Conservation (phyloP, 2,888 invertebrate species). For the Scaeva pyrastri region DNA sequence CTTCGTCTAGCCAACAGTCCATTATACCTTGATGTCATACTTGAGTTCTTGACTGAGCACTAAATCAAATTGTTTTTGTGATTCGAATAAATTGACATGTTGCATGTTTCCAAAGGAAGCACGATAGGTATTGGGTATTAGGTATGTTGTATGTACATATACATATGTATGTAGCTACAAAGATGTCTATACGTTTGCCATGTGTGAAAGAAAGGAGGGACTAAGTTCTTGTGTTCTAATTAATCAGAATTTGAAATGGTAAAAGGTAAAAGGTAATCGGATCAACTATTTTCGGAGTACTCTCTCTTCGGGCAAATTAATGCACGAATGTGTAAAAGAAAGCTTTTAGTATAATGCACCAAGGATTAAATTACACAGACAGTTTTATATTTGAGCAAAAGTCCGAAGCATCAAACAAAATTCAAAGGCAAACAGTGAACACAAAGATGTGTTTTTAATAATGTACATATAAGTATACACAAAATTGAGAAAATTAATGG, state of each 20-base stretch:
- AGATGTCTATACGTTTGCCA: not conserved
- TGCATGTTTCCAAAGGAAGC: constrained; percentile 1
- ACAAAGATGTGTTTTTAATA: no score
- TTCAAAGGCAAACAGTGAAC: no score
- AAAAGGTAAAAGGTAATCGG: constrained; percentile 44
- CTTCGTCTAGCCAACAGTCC: constrained; percentile 14
- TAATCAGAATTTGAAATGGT: constrained; percentile 58
- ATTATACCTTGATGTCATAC: constrained; percentile 14
- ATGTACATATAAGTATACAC: no score
- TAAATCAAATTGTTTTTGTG: constrained; percentile 11
- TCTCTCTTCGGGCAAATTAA: constrained; percentile 26
- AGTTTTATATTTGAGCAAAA: no score
- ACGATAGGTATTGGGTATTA: no score
- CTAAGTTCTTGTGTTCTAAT: constrained; percentile 31
- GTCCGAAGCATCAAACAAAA: no score
- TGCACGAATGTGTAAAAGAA: constrained; percentile 28
- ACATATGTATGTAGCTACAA: no score
- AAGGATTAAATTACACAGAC: constrained; percentile 5
- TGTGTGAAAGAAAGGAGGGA: not conserved
- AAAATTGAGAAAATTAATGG: no score
- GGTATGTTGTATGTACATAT: no score
- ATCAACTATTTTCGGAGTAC: constrained; percentile 17
- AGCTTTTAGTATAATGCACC: constrained; percentile 33
- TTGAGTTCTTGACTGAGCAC: not conserved
- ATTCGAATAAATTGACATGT: not conserved